These are phyloP conservation scores for Scomber japonicus DNA, from an alignment of 2,113 vertebrate species.

Conservation along the genomic window DNA sequence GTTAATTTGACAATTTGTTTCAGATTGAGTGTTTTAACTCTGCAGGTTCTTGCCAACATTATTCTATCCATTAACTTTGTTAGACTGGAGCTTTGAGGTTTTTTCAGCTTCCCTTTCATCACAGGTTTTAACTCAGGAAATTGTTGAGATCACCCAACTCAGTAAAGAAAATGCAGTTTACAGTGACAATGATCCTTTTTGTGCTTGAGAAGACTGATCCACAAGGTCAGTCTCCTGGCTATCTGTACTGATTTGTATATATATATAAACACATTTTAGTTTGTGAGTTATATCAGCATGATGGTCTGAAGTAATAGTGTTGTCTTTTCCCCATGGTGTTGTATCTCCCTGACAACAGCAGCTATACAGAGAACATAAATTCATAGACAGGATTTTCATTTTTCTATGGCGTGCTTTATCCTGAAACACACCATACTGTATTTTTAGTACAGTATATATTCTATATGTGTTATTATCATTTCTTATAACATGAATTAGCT, in stretches of 20 bases:
- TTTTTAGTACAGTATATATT: slow-evolving; percentile 4
- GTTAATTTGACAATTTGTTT: slow-evolving; percentile 48
- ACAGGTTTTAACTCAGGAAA: neutral
- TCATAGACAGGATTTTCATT: slow-evolving; percentile 28
- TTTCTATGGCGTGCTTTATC: slow-evolving; percentile 18
- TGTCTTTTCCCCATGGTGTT: slow-evolving; percentile 49
- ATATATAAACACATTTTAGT: slow-evolving; percentile 49
- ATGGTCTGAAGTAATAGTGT: slow-evolving; percentile 35
- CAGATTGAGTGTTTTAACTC: slow-evolving; percentile 21
- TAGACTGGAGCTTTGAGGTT: neutral
- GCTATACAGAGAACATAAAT: slow-evolving; percentile 37
- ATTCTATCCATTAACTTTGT: slow-evolving; percentile 25
- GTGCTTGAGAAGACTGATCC: slow-evolving; percentile 37
- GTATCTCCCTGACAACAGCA: slow-evolving; percentile 40
- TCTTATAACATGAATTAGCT: neutral
- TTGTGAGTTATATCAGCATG: slow-evolving; percentile 46
- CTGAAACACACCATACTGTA: neutral
- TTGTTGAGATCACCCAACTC: slow-evolving; percentile 25
- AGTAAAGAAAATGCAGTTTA: slow-evolving; percentile 47
- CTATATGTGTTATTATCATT: slow-evolving; percentile 14
- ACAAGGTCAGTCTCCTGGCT: slow-evolving; percentile 40
- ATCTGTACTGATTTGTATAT: neutral
- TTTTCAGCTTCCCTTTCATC: slow-evolving; percentile 4
- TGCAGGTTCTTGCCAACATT: slow-evolving; percentile 30
- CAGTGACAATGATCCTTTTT: slow-evolving; percentile 47